Base-by-base conservation (phyloP, 2,113 vertebrate genomes). In the Hystrix cristata region DNA sequence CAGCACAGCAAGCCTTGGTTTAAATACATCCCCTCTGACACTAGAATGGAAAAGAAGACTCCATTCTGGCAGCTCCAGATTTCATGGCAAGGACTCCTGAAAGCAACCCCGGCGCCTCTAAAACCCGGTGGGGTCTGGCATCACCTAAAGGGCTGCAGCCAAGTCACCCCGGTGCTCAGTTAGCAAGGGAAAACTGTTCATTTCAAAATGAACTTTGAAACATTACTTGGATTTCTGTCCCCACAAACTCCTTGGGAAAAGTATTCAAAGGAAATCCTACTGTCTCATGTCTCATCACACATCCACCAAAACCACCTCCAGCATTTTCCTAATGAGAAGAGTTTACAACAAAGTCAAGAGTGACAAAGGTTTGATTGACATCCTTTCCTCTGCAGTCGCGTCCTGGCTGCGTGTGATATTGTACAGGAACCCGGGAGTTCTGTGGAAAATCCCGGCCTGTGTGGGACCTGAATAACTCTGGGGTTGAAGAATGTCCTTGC, bases 31-130 rank as follows among this genome's bases (percentile, higher is more conserved):
- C 78, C 97, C 79, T 95, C 91, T 96, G 97, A 97, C 97, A 92
- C 29, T 34, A 84, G 91, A 98, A 97, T 94, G 93, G 69, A 95
- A 97, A 95, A 97, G 93, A 93, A 96, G 98, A 97, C 90, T 76
- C 74, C 46, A 94, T 23, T 94, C n/a, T 94, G 97, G 97, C 95
- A 97, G 96, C 29, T 95, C 95, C 84, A 85, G 97, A 97, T 97
- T 95, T 96, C 48, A 72, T 91, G 96, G 91, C 95, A 95, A 87
- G 71, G 95, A 95, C 97, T 98, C 97, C 98, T 94, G 86, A 74
- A 97, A 97, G 94, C 95, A 97, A 95, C 97, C 80, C 64, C 91
- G 96, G 94, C 97, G 91, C 60, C 90, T 94, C 74, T 92, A 96
- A 98, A 97, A 95, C 82, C 90, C 95, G 94, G 87, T 8, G 16